Evolutionary conservation across 2,797 vertebrate genomes (phyloP).

Genomic region (Poecilia gillii): DNA sequence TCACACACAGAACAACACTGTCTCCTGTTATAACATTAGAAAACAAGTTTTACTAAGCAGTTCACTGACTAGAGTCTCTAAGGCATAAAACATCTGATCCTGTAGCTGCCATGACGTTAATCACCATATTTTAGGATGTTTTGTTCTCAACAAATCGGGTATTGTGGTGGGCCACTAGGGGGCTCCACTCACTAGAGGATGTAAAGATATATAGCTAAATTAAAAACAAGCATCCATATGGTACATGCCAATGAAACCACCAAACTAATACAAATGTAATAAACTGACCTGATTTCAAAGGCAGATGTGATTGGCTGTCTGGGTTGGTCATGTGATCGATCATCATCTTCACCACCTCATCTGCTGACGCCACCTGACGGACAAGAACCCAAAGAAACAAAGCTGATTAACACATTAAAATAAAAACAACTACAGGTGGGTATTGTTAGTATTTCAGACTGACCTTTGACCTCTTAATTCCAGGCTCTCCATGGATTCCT

Average conservation of each 20-base stretch:
- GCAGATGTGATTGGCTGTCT: slow-evolving; percentile 84
- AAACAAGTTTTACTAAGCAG: rapidly evolving
- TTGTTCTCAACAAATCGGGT: neutral
- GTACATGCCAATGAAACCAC: neutral
- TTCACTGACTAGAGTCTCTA: neutral
- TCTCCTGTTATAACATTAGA: slow-evolving; percentile 75
- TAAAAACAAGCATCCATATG: neutral
- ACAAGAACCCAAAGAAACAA: neutral
- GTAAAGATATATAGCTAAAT: neutral
- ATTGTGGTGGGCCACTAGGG: neutral
- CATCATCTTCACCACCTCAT: slow-evolving; percentile 87
- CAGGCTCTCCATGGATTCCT: slow-evolving; percentile 96
- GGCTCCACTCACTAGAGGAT: neutral
- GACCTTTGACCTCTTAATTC: slow-evolving; percentile 90
- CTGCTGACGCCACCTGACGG: slow-evolving; percentile 82
- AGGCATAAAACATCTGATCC: neutral
- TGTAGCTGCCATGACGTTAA: neutral
- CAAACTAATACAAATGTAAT: neutral
- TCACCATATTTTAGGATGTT: neutral
- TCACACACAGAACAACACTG: slow-evolving; percentile 87
- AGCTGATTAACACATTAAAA: neutral
- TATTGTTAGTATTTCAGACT: neutral
- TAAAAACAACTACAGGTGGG: neutral
- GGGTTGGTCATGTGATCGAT: slow-evolving; percentile 89
- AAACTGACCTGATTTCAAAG: slow-evolving; percentile 78